phyloP scores from a whole-genome alignment of 1,140 invertebrate genomes.

The Drosophila teissieri region DNA sequence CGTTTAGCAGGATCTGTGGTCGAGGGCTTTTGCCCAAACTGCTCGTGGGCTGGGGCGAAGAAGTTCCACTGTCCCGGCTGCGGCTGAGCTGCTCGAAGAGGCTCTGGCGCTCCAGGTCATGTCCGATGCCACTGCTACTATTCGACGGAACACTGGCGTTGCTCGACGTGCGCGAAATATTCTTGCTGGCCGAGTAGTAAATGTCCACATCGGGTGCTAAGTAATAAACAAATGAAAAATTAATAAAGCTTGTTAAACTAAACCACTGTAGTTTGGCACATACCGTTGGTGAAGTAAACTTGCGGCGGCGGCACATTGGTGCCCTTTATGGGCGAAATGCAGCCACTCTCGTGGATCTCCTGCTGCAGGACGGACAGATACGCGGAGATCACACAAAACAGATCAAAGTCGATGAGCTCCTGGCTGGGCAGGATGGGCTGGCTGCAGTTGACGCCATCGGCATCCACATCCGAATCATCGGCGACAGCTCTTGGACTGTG shows the following conservation, averaged over 20 bases:
- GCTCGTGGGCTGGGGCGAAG: conserved; percentile 77
- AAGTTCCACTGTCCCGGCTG: conserved; percentile 82
- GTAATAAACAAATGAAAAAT: not conserved
- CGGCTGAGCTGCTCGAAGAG: conserved; percentile 67
- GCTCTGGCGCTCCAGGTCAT: conserved; percentile 58
- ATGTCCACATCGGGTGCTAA: conserved; percentile 71
- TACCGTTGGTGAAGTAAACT: conserved; percentile 82
- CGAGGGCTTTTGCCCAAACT: conserved; percentile 59
- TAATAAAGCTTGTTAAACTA: not conserved
- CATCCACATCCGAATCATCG: conserved; percentile 15
- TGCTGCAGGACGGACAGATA: conserved; percentile 83
- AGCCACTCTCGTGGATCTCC: conserved; percentile 83
- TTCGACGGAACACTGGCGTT: conserved; percentile 81
- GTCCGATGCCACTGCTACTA: conserved; percentile 73
- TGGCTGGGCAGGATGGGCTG: conserved; percentile 33
- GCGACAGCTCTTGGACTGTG: conserved; percentile 44
- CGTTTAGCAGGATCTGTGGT: conserved; percentile 74
- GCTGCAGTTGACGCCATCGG: conserved; percentile 14
- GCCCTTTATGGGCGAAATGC: conserved; percentile 84
- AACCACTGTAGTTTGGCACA: not conserved
- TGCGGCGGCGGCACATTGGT: conserved; percentile 84
- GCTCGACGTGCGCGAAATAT: conserved; percentile 82
- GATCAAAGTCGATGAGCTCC: conserved; percentile 79
- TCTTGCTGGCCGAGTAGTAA: conserved; percentile 76
- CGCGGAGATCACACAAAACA: conserved; percentile 83